Evolutionary conservation across 2,797 vertebrate species (phyloP).

Genomic region (Betta splendens): DNA sequence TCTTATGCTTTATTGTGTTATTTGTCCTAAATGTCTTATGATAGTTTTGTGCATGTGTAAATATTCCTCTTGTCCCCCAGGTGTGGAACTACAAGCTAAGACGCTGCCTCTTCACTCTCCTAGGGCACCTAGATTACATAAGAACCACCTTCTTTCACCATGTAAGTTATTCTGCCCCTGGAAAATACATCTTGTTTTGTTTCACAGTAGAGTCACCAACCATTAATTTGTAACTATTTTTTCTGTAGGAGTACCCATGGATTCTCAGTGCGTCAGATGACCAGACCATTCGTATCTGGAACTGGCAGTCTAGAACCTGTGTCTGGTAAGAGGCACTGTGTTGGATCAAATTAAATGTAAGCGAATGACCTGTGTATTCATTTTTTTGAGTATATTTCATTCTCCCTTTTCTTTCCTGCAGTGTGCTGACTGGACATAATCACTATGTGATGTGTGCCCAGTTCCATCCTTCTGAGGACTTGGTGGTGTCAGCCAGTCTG

Average conservation of each 20-base stretch:
- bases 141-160: conserved; percentile 98
- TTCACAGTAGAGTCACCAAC: background rate
- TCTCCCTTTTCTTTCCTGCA: conserved; percentile 53
- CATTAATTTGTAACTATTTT: background rate
- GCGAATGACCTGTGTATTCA: background rate
- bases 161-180: conserved; percentile 77
- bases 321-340: conserved; percentile 85
- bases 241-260: conserved; percentile 93
- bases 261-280: conserved; percentile 98
- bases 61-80: conserved; percentile 66
- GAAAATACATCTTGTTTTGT: background rate
- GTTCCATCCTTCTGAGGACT: conserved; percentile 95
- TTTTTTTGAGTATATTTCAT: background rate
- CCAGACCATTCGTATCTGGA: conserved; percentile 98
- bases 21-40: background rate
- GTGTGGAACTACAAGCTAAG: conserved; percentile 98
- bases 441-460: conserved; percentile 99
- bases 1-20: background rate
- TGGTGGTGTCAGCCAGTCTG: conserved; percentile 96
- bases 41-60: background rate
- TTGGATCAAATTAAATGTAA: background rate
- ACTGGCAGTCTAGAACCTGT: conserved; percentile 97
- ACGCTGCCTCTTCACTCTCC: conserved; percentile 95
- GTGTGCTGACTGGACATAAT: conserved; percentile 96
- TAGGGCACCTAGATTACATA: conserved; percentile 96